Percentiles rank a stretch among this genome's conserved stretches.
Conservation (phyloP, 2,888 invertebrate genomes). For the Anticlea derivata region DNA sequence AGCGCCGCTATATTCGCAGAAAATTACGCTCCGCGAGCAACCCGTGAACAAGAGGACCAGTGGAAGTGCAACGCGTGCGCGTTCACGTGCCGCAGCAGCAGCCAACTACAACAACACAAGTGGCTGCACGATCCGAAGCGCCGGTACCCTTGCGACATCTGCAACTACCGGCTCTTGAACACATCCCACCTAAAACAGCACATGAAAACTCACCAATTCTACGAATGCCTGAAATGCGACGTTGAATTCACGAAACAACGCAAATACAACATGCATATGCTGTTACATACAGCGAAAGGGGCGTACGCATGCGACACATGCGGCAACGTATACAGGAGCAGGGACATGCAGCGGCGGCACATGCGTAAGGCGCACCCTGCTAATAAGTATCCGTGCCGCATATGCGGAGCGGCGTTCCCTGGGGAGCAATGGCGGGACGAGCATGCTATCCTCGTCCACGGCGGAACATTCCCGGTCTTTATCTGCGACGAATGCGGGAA, state of each 20-base stretch:
- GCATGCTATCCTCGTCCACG: no score
- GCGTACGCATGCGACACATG: background rate
- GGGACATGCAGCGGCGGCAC: background rate
- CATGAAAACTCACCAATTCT: background rate
- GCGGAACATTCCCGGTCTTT: no score
- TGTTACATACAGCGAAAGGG: background rate
- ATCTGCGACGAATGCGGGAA: no score
- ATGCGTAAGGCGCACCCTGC: background rate
- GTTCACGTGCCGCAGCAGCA: background rate
- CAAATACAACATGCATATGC: background rate
- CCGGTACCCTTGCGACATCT: background rate
- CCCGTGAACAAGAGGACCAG: no score
- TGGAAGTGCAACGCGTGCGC: background rate
- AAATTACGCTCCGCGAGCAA: no score
- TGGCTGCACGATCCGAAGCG: background rate
- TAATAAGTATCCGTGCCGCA: background rate
- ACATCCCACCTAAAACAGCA: background rate
- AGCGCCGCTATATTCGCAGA: no score
- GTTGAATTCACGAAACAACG: background rate
- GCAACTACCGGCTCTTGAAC: background rate
- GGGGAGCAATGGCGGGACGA: background rate
- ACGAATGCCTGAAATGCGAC: background rate
- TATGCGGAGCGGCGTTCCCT: background rate
- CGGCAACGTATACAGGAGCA: background rate
- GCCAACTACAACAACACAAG: background rate